Evolutionary conservation across 2,888 invertebrate genomes (phyloP), one percentile per base, ranked within the genome.

Genomic region (Melitaea athalia): DNA sequence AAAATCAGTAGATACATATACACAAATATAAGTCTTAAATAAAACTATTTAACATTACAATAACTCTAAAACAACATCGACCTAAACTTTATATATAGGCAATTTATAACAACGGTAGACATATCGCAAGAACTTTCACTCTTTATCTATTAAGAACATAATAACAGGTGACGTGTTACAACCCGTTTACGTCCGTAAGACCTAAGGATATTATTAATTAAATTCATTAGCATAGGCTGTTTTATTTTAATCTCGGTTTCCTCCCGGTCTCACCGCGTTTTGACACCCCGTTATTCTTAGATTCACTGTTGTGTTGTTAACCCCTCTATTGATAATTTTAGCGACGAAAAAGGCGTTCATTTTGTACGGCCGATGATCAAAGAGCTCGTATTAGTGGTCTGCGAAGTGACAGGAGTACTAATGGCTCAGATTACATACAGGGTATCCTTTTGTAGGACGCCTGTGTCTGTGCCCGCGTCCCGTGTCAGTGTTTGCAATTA

Each of bases 341-440:
- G 87, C 81, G 73, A 79, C 81, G 79, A 83, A 85, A 84, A 86
- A 84, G 85, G 83, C 84, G 76, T 79, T 86, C 85, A 82, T 87
- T 87, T 87, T 85, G 86, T 84, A 79, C 77, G 77, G 75, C 74
- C 76, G 74, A 71, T 86, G 91, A 91, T 92, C 92, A 92, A 89
- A 89, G 89, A 75, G 76, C 71, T 77, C 79, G 78, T 77, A 77
- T 77, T 78, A 76, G 76, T 77, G 84, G 79, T 84, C 81, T 78
- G 81, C 82, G 79, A 85, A 85, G 79, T 86, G 89, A 89, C 88
- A 82, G 77, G 76, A 77, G 76, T 82, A 85, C 86, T 90, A 88
- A 91, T 91, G 89, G 85, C 83, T 88, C 81, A 77, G 82, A 85
- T 87, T 88, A 85, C 86, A 80, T 88, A 85, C 86, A 80, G 38